Evolutionary conservation across 2,113 vertebrate genomes (phyloP).

Genomic region (Cyphomyrus discorhynchus): DNA sequence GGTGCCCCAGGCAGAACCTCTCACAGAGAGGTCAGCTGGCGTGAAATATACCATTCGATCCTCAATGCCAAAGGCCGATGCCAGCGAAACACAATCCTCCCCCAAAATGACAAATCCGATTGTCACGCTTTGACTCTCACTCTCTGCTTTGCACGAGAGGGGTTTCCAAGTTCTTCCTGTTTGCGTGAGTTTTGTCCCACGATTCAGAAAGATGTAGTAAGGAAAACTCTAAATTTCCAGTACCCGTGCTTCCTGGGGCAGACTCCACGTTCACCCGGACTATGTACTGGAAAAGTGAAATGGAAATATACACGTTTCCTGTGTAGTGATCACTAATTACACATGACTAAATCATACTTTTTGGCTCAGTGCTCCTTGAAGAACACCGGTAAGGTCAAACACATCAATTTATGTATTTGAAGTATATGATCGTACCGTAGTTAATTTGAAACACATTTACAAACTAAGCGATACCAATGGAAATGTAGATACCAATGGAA

Average conservation of each 20-base stretch:
- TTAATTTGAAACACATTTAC: not conserved
- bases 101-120: not conserved
- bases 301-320: not conserved
- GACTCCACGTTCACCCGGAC: not conserved
- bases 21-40: not conserved
- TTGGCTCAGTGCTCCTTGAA: not conserved
- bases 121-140: not conserved
- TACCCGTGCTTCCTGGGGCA: not conserved
- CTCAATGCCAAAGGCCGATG: not conserved
- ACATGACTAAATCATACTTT: not conserved
- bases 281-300: not conserved
- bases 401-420: not conserved
- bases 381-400: not conserved
- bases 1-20: not conserved
- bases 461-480: not conserved
- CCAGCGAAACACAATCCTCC: not conserved
- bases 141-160: not conserved
- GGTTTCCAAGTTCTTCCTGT: not conserved
- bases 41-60: not conserved
- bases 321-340: not conserved
- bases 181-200: not conserved
- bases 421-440: not conserved
- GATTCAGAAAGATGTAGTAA: not conserved
- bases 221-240: not conserved
- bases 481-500: not conserved